Percentiles rank a stretch among this genome's conserved stretches.
phyloP scores from a whole-genome alignment of 1,140 invertebrate species.

The Trichonephila clavipes region DNA sequence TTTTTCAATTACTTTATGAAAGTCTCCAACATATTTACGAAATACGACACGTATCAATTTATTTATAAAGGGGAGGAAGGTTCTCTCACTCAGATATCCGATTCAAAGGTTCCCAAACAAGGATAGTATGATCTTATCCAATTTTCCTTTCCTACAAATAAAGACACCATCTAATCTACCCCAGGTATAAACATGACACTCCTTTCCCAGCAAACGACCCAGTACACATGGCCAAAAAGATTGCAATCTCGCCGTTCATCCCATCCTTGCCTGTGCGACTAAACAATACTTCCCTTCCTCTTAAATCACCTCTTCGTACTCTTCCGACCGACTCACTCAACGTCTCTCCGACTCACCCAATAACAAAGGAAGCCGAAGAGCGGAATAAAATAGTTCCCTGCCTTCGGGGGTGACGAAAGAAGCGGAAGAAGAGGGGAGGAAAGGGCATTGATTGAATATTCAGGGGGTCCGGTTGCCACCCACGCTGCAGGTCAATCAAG shows the following conservation, averaged over 20 bases:
- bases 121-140: not conserved
- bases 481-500: constrained; percentile 53
- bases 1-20: no score
- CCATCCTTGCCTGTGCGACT: not conserved
- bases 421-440: not conserved
- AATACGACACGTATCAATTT: no score
- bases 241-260: not conserved
- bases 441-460: constrained; percentile 53
- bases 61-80: no score
- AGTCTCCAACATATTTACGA: no score
- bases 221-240: not conserved
- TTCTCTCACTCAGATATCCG: no score
- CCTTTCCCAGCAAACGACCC: not conserved
- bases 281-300: constrained; percentile 28
- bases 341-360: constrained; percentile 10
- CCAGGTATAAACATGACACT: not conserved
- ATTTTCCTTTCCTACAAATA: not conserved
- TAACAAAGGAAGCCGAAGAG: constrained; percentile 38
- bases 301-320: constrained; percentile 6
- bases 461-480: constrained; percentile 32
- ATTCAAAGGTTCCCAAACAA: not conserved
- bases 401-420: not conserved
- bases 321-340: constrained; percentile 39
- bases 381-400: constrained; percentile 59
- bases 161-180: not conserved